Evolutionary conservation across 2,888 invertebrate genomes (phyloP).

Genomic region (Acanthosepion pharaonis): DNA sequence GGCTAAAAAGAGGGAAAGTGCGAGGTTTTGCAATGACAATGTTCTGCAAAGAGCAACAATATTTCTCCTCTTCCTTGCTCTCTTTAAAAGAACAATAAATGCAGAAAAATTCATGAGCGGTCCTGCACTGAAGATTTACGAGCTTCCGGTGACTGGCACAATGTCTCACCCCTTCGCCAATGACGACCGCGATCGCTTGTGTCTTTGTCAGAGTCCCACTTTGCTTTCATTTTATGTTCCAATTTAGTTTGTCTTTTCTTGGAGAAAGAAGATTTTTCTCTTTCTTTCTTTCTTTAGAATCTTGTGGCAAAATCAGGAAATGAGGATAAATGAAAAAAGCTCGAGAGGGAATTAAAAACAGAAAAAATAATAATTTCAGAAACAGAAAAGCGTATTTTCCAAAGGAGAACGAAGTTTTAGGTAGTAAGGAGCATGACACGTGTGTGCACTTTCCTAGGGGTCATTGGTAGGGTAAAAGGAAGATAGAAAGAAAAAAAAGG

Average conservation of each 20-base stretch:
- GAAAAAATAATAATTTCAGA: neutral
- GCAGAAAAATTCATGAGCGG: neutral
- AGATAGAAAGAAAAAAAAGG: neutral
- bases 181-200: neutral
- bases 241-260: neutral
- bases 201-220: neutral
- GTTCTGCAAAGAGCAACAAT: neutral
- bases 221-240: neutral
- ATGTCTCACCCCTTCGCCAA: neutral
- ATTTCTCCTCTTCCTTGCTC: constrained; percentile 18
- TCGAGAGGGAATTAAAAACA: neutral
- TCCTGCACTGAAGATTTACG: constrained; percentile 21
- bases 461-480: neutral
- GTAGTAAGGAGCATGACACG: neutral
- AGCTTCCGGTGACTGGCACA: neutral
- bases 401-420: too few relatives aligned
- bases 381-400: neutral
- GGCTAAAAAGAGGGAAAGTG: neutral
- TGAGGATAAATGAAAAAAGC: constrained; percentile 10
- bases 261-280: neutral
- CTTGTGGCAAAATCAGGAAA: neutral
- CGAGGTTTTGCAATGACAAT: neutral
- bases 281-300: neutral
- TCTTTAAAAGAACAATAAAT: constrained; percentile 16
- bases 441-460: neutral